phyloP scores from a whole-genome alignment of 2,797 vertebrate species.

The Falco naumanni region DNA sequence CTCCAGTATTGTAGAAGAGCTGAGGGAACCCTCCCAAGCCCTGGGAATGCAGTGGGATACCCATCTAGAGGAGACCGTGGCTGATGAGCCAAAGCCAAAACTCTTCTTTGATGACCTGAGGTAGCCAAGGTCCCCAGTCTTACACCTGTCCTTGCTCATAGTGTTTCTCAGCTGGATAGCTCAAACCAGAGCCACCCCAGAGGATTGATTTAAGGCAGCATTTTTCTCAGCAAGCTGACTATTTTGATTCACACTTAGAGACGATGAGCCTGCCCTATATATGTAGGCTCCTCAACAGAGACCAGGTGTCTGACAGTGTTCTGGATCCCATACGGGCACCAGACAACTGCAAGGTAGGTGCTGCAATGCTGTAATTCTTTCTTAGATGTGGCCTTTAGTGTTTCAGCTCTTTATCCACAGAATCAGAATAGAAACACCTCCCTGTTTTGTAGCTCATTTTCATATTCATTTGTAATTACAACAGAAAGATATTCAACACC shows the following conservation, averaged over 20 bases:
- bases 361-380: slow-evolving; percentile 45
- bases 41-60: not conserved
- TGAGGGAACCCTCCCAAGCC: not conserved
- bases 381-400: slow-evolving; percentile 59
- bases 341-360: slow-evolving; percentile 45
- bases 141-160: not conserved
- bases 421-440: slow-evolving; percentile 38
- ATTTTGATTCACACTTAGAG: not conserved
- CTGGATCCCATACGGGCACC: slow-evolving; percentile 29
- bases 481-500: slow-evolving; percentile 41
- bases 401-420: slow-evolving; percentile 47
- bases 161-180: not conserved
- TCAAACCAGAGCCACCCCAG: not conserved
- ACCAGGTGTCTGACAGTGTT: not conserved
- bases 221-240: not conserved
- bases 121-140: not conserved
- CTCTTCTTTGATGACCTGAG: not conserved
- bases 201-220: not conserved
- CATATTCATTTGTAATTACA: slow-evolving; percentile 47
- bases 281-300: not conserved
- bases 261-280: not conserved
- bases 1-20: not conserved
- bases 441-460: slow-evolving; percentile 47
- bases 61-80: not conserved
- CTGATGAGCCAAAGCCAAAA: not conserved